Base-by-base conservation (phyloP, 2,113 vertebrate species). In the Morphnarchus princeps region DNA sequence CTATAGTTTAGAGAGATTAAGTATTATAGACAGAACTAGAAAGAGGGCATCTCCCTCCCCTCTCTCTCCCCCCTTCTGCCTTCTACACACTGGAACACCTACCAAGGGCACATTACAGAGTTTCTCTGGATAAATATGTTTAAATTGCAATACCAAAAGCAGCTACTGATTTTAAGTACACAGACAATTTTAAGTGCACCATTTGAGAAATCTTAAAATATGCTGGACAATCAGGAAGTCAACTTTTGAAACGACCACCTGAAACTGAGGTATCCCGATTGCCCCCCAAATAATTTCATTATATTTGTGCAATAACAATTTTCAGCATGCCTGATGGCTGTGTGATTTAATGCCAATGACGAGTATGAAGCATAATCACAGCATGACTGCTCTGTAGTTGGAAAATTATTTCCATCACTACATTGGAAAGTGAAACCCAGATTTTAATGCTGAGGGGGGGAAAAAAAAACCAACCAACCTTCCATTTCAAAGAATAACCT, bases 381-480 rank as follows among this genome's bases (percentile, higher is more conserved):
- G 21, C 63, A 69, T 4, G 54, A 45, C 36, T 54, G 36, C 43
- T 84, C 65, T 82, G 28, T 24, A 91, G 42, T 10, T n/a, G 54
- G 55, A 45, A 63, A 78, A 71, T 63, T 28, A 90, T 81, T 79
- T 67, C 69, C 49, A 52, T 11, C 50, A 54, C 45, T 31, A 14
- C 62, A 74, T 1, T 61, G 69, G 49, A 74, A 95, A 88, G 8
- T 18, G 54, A 95, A 96, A n/a, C 22, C 7, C n/a, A 55, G 32
- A 70, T 57, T 86, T 73, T 38, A 65, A 21, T 67, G 18, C 45
- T 54, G 25, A 81, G 47, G 20, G 13, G 43, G 17, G 4, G 74
- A 69, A 19, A 26, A 0, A n/a, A 17, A 16, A 38, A 2, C 1
- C 13, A 24, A 16, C 2, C 13, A 26, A 16, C 5, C 6, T 62